A percentile compares a stretch with the other conserved stretches of the same genome.
phyloP scores from a whole-genome alignment of 2,113 vertebrate species.

The Seriola rivoliana region DNA sequence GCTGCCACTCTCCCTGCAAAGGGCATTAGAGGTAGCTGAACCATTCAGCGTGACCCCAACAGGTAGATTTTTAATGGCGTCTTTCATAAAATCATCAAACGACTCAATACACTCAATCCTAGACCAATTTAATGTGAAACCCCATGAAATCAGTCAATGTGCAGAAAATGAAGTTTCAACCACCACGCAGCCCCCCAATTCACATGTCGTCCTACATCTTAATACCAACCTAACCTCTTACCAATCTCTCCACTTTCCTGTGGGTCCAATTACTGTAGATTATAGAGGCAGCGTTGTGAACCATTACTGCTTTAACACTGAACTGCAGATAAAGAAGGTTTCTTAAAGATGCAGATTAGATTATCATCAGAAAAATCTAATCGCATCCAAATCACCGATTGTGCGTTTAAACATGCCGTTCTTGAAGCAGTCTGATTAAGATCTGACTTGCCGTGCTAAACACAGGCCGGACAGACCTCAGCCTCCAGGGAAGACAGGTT shows the following conservation, averaged over 20 bases:
- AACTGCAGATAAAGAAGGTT: slow-evolving; percentile 41
- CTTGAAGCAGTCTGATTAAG: slow-evolving; percentile 37
- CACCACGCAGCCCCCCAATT: slow-evolving; percentile 59
- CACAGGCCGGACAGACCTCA: slow-evolving; percentile 9
- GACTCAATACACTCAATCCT: slow-evolving; percentile 72
- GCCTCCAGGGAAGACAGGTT: neutral
- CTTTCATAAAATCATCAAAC: slow-evolving; percentile 80
- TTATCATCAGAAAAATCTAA: slow-evolving; percentile 61
- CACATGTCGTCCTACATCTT: slow-evolving; percentile 65
- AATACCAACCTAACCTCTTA: slow-evolving; percentile 50
- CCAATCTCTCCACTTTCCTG: slow-evolving; percentile 44
- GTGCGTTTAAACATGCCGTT: slow-evolving; percentile 41
- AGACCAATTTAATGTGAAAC: slow-evolving; percentile 76
- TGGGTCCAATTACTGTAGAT: slow-evolving; percentile 60
- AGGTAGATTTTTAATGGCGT: slow-evolving; percentile 78
- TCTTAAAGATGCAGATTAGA: slow-evolving; percentile 60
- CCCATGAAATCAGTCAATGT: slow-evolving; percentile 77
- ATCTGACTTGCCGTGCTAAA: neutral
- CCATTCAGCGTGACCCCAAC: slow-evolving; percentile 69
- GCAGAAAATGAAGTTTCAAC: slow-evolving; percentile 77
- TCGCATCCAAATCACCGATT: slow-evolving; percentile 54
- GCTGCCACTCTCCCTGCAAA: slow-evolving; percentile 50
- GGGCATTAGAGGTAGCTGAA: slow-evolving; percentile 57
- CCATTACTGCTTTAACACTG: slow-evolving; percentile 49
- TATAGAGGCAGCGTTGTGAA: slow-evolving; percentile 46